phyloP scores from a whole-genome alignment of 2,888 invertebrate species.

The Xestia rhomboidea region DNA sequence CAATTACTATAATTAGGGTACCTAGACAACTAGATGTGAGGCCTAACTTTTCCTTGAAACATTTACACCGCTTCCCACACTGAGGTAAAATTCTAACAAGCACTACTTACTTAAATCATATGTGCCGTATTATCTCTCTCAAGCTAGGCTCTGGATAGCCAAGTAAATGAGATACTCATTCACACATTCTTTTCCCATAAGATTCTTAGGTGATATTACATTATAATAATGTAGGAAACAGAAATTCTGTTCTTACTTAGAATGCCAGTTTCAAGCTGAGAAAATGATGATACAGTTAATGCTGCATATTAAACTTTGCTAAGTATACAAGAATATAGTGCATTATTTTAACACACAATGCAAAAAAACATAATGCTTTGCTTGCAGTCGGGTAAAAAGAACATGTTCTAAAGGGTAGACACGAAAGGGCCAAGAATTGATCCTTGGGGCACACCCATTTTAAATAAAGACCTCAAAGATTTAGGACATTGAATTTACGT shows the following conservation, averaged over 20 bases:
- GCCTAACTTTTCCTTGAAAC: constrained; percentile 49
- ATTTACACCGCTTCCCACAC: constrained; percentile 54
- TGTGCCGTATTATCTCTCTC: constrained; percentile 45
- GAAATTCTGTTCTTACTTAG: neutral
- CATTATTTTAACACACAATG: neutral
- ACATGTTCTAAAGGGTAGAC: neutral
- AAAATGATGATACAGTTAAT: neutral
- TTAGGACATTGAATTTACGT: neutral
- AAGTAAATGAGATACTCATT: constrained; percentile 58
- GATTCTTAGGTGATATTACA: constrained; percentile 52
- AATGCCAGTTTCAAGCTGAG: constrained; percentile 16
- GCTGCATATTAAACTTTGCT: neutral
- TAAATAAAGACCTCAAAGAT: neutral
- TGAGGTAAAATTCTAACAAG: constrained; percentile 55
- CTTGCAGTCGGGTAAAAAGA: too few relatives aligned
- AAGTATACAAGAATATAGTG: neutral
- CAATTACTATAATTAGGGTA: constrained; percentile 50
- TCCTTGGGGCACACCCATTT: constrained; percentile 13
- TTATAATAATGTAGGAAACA: constrained; percentile 44
- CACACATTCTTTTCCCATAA: constrained; percentile 64
- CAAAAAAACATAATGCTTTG: too few relatives aligned
- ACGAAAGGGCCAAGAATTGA: neutral
- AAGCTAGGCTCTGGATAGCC: constrained; percentile 20
- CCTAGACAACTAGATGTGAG: constrained; percentile 24
- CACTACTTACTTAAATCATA: constrained; percentile 49